Base-by-base conservation (phyloP, 2,113 vertebrate genomes). In the Scortum barcoo region DNA sequence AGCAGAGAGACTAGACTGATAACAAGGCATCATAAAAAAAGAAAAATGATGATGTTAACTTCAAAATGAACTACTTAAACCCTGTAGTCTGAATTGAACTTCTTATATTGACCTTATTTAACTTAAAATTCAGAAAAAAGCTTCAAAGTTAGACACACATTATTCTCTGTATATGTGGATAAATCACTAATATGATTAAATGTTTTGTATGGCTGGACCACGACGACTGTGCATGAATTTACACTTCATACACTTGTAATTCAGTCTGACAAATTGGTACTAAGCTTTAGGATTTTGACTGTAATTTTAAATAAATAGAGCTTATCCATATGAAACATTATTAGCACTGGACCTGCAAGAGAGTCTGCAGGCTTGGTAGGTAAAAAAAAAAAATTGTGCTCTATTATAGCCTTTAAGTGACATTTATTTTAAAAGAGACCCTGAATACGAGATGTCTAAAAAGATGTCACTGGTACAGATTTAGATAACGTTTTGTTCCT, bases 1-100 rank as follows among this genome's bases (percentile, higher is more conserved):
- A 56, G 33, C 46, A 38, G 38, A 16, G 51, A 78, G 40, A 84
- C 22, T 46, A 14, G 44, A 56, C 22, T 70, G 44, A 74, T 61
- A 62, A 16, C 36, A 16, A 33, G 61, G 19, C 5, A 77, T 26
- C 44, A 74, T 36, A 36, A 36, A 36, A 30, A 68, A 62, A 17
- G 11, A 50, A 46, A 53, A 69, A 68, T 36, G 2, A 33, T 28
- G 36, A 53, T 12, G 56, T 13, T 3, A 1, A 42, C 28, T 56
- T 51, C 11, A 28, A 20, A 38, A 4, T 13, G 30, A 7, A 56
- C 19, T 4, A 19, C 1, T 36, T 65, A 3, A 46, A 30, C 24
- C 10, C 4, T 17, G 20, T 8, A 28, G 2, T 66, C 4, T 16
- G 16, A n/a, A 22, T 51, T 2, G n/a, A n/a, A n/a, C 2, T 26